These are phyloP conservation scores for Aleiodes alternator DNA, from an alignment of 2,888 invertebrate genomes.

Conservation along the genomic window DNA sequence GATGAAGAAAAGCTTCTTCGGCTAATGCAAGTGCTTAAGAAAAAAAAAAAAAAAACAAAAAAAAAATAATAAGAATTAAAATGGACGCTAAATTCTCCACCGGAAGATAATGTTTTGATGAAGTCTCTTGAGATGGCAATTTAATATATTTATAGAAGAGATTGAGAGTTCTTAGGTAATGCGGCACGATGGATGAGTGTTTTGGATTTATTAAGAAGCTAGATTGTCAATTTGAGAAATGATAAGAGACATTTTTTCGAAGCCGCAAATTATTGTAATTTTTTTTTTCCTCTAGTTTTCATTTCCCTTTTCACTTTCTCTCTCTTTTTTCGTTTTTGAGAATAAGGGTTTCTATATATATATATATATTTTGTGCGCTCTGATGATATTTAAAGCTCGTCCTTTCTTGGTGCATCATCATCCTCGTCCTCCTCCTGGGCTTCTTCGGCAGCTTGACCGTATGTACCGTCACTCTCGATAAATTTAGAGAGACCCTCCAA, in stretches of 20 bases:
- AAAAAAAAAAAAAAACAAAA: too few relatives aligned
- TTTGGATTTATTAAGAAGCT: not conserved
- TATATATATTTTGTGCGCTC: slow-evolving; percentile 50
- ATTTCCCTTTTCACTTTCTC: slow-evolving; percentile 12
- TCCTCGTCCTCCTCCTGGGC: slow-evolving; percentile 84
- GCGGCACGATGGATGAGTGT: not conserved
- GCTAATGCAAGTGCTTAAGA: too few relatives aligned
- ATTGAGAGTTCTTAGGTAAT: slow-evolving; percentile 1
- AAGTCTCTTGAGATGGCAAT: not conserved
- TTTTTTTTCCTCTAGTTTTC: slow-evolving; percentile 25
- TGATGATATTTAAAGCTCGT: slow-evolving; percentile 82
- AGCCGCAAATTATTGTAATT: slow-evolving; percentile 4
- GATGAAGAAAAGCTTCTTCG: too few relatives aligned
- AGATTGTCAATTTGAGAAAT: slow-evolving; percentile 24
- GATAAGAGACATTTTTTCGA: not conserved
- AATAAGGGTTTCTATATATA: slow-evolving; percentile 28
- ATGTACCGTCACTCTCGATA: slow-evolving; percentile 92
- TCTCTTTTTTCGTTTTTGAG: not conserved
- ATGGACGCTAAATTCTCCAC: slow-evolving; percentile 1
- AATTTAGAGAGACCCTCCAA: slow-evolving; percentile 95
- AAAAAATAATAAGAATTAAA: slow-evolving; percentile 2
- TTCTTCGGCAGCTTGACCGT: slow-evolving; percentile 83
- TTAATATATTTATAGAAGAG: not conserved
- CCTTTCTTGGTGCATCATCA: slow-evolving; percentile 84
- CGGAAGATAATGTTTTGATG: not conserved